Percentiles rank a stretch among this genome's conserved stretches.
These are phyloP conservation scores for Linurgus olivaceus DNA, from an alignment of 2,797 vertebrate species.

Conservation along the genomic window DNA sequence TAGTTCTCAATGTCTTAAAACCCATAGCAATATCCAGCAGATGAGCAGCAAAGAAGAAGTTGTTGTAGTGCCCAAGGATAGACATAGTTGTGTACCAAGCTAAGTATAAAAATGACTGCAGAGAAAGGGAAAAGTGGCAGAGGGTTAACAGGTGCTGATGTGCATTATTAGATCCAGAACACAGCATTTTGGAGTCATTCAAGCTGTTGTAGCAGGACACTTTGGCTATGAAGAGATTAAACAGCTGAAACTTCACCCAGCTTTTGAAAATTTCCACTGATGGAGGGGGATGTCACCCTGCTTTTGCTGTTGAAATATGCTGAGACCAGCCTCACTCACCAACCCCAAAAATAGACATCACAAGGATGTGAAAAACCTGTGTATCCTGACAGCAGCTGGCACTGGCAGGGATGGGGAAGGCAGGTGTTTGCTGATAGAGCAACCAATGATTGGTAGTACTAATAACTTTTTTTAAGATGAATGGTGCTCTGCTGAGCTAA, in stretches of 20 bases:
- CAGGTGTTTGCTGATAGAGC: background rate
- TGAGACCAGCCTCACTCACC: background rate
- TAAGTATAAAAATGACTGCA: conserved; percentile 94
- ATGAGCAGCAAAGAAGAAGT: conserved; percentile 99
- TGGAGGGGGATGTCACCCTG: rapidly evolving
- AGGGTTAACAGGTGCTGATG: background rate
- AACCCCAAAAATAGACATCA: background rate
- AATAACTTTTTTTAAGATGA: background rate
- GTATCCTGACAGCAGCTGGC: background rate
- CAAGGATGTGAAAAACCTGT: background rate
- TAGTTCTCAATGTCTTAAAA: conserved; percentile 96
- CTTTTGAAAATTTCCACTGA: background rate
- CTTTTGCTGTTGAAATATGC: background rate
- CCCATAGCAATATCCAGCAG: conserved; percentile 98
- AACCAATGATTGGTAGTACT: background rate
- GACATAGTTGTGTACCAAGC: conserved; percentile 99
- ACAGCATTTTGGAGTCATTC: background rate
- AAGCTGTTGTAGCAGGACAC: background rate
- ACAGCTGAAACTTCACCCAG: background rate
- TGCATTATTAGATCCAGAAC: background rate
- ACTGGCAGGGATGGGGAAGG: background rate
- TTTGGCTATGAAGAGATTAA: background rate
- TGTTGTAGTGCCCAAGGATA: conserved; percentile 98
- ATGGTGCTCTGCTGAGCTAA: background rate
- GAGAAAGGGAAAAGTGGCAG: background rate